phyloP scores from a whole-genome alignment of 2,113 vertebrate species.

The Gasterosteus nipponicus region DNA sequence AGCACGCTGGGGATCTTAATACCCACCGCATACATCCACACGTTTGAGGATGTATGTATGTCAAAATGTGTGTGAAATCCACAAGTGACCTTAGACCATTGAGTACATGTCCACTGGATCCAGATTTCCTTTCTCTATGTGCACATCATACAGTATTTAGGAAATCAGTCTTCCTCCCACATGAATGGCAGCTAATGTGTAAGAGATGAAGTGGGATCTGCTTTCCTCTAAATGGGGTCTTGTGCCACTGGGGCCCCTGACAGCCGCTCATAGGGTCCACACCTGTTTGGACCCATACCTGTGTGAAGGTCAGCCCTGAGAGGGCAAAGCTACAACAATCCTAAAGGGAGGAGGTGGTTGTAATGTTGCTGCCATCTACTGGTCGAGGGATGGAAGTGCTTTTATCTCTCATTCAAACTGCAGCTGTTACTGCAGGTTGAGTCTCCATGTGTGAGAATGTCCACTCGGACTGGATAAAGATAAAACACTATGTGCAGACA shows the following conservation, averaged over 20 bases:
- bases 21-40: constrained; percentile 6
- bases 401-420: not conserved
- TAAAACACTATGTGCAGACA: not conserved
- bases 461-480: too few species aligned
- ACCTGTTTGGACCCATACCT: constrained; percentile 42
- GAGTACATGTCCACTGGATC: constrained; percentile 12
- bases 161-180: constrained; percentile 35
- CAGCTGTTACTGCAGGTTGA: not conserved
- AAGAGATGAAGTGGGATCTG: constrained; percentile 12
- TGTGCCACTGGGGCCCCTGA: constrained; percentile 36
- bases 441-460: not conserved
- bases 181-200: constrained; percentile 19
- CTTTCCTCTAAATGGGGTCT: constrained; percentile 9
- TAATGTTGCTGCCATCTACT: constrained; percentile 70
- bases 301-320: constrained; percentile 55
- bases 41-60: not conserved
- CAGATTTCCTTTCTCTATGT: constrained; percentile 12
- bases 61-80: constrained; percentile 11
- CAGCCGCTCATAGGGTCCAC: constrained; percentile 55
- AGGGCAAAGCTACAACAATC: constrained; percentile 22
- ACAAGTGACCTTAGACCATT: constrained; percentile 14
- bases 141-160: constrained; percentile 25
- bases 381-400: constrained; percentile 24
- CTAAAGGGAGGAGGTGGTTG: constrained; percentile 25
- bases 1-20: constrained; percentile 11